Percentiles rank a stretch among this genome's conserved stretches.
Conservation (phyloP, 2,113 vertebrate species). For the Struthidea cinerea region DNA sequence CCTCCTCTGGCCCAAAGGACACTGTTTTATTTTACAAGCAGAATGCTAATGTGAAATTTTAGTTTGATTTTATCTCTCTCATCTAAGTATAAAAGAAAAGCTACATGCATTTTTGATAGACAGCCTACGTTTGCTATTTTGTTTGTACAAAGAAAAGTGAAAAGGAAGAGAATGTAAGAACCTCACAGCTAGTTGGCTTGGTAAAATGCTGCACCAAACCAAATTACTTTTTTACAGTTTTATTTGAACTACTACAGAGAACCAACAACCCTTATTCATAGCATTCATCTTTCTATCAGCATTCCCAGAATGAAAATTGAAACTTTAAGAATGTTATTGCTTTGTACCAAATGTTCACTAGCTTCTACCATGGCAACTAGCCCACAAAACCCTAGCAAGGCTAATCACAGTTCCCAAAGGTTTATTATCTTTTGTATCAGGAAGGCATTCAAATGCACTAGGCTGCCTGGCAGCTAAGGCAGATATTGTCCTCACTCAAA, state of each 20-base stretch:
- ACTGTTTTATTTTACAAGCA: slow-evolving; percentile 1
- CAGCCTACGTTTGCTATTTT: slow-evolving; percentile 17
- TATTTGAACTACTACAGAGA: slow-evolving; percentile 14
- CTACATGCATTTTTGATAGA: slow-evolving; percentile 56
- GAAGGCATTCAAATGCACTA: neutral
- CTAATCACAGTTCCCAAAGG: slow-evolving; percentile 45
- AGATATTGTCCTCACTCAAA: neutral
- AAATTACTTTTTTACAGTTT: neutral
- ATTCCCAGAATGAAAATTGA: slow-evolving; percentile 49
- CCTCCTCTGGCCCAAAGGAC: neutral
- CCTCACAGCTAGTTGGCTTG: neutral
- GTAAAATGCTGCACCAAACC: neutral
- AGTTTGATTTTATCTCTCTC: slow-evolving; percentile 35
- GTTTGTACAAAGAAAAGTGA: slow-evolving; percentile 12
- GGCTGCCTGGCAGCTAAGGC: neutral
- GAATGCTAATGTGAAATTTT: slow-evolving; percentile 40
- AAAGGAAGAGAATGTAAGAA: slow-evolving; percentile 21
- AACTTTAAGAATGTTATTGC: slow-evolving; percentile 55
- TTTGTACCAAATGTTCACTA: slow-evolving; percentile 38
- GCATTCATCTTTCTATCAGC: slow-evolving; percentile 43
- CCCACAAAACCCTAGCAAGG: slow-evolving; percentile 36
- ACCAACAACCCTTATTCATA: neutral
- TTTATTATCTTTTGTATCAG: slow-evolving; percentile 11
- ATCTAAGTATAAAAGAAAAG: slow-evolving; percentile 48
- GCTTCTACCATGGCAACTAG: slow-evolving; percentile 51